Evolutionary conservation across 1,140 invertebrate species (phyloP).

Genomic region (Oedothorax gibbosus): DNA sequence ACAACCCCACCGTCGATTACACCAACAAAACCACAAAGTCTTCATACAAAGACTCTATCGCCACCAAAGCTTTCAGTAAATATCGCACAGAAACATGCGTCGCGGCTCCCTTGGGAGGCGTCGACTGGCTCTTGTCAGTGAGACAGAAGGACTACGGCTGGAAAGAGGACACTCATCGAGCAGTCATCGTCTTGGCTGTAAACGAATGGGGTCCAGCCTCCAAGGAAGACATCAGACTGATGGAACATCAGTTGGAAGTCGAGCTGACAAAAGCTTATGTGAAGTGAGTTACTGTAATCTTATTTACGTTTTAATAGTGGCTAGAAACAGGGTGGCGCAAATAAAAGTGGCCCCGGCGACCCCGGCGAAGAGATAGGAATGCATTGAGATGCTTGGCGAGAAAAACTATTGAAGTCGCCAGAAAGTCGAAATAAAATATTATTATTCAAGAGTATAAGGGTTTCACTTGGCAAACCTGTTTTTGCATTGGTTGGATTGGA

Average conservation of each 20-base stretch:
- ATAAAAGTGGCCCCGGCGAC: too few species aligned
- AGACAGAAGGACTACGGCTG: slow-evolving; percentile 12
- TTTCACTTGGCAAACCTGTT: too few species aligned
- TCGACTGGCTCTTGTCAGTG: slow-evolving; percentile 19
- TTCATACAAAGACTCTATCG: too few species aligned
- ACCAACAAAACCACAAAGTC: too few species aligned
- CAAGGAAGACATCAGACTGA: not conserved
- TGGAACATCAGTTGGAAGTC: slow-evolving; percentile 34
- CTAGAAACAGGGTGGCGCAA: not conserved
- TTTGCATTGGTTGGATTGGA: too few species aligned
- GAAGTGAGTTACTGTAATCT: not conserved
- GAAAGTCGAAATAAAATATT: too few species aligned
- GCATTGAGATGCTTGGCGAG: too few species aligned
- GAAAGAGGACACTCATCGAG: slow-evolving; percentile 20
- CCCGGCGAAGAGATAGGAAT: too few species aligned
- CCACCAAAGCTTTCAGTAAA: too few species aligned
- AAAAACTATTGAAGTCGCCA: too few species aligned
- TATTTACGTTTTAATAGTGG: not conserved
- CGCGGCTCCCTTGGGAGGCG: not conserved
- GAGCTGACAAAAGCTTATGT: slow-evolving; percentile 4
- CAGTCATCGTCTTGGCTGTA: slow-evolving; percentile 15
- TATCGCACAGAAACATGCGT: not conserved
- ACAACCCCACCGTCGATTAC: too few species aligned
- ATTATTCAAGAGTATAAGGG: too few species aligned
- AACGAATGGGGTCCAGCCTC: not conserved